Conservation (phyloP, 2,113 vertebrate species). For the Heliornis fulica region DNA sequence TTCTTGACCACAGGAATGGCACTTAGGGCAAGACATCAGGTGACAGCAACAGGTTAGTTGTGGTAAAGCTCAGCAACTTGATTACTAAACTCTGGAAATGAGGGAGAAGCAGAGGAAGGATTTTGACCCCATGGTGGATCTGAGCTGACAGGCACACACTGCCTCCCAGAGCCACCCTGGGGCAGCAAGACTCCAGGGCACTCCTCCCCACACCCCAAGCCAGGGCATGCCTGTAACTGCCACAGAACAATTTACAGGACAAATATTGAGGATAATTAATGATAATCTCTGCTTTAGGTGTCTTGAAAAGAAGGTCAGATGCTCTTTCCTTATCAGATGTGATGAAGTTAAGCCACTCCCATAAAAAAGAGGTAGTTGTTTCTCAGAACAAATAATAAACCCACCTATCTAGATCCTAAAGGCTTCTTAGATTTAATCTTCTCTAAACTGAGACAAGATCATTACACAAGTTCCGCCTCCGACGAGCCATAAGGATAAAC, state of each 20-base stretch:
- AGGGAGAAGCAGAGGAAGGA: neutral
- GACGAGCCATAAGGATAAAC: neutral
- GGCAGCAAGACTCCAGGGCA: neutral
- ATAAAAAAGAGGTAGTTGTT: neutral
- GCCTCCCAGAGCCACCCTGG: constrained; percentile 8
- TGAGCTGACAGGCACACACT: neutral
- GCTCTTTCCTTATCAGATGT: neutral
- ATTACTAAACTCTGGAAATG: constrained; percentile 7
- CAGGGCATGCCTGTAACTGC: neutral
- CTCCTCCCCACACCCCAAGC: rapidly evolving
- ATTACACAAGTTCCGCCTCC: neutral
- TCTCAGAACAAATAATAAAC: neutral
- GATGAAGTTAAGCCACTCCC: neutral
- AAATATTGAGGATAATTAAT: constrained; percentile 49
- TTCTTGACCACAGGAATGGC: neutral
- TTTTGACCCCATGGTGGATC: rapidly evolving
- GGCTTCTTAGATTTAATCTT: neutral
- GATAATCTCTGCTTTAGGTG: constrained; percentile 46
- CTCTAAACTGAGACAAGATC: neutral
- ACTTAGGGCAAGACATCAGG: neutral
- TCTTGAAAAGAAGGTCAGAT: constrained; percentile 26
- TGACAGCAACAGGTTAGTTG: neutral
- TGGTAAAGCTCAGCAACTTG: constrained; percentile 31
- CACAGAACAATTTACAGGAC: constrained; percentile 13
- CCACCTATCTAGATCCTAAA: neutral